Base-by-base conservation (phyloP, 1,140 invertebrate genomes). In the Drosophila bocki region DNA sequence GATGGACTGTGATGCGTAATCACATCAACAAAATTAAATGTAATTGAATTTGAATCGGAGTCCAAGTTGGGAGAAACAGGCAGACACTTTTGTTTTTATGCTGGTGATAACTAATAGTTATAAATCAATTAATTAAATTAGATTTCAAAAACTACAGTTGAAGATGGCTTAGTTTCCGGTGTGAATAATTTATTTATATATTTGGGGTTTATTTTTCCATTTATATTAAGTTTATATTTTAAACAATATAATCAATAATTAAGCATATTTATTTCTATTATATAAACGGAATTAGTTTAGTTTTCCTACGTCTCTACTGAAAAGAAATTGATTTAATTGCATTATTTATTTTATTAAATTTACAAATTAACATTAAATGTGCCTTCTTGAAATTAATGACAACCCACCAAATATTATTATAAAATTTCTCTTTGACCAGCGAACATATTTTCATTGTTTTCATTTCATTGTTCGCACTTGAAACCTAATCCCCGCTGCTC, bases 11-110 rank as follows among this genome's bases (percentile, higher is more conserved):
- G 35, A 71, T 7, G 8, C 29, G 22, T 51, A 37, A 70, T 70
- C 47, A 69, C 45, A 69, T 69, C 26, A 54, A 17, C 13, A 13
- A 69, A 56, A 69, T 68, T 35, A 45, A 56, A 45, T 54, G 44
- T 54, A 65, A 56, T n/a, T 50, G 44, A 39, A 39, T 39, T 32
- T 19, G 17, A 54, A 22, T 54, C 13, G 12, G 8, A 37, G 2
- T 37, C 19, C 3, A 54, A 15, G 19, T 15, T 17, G 3, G 12
- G 3, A 15, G 17, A 22, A 22, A 22, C 22, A 2, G 26, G 26
- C 26, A 29, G 13, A 56, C 33, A 26, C 53, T 39, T 54, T 54
- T 37, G 51, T 37, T 54, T 37, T 54, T 15, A 37, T 54, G 51
- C 33, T 37, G 19, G 13, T 2, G 33, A 22, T 37, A 3, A 54